Conservation (phyloP, 2,797 vertebrate species). For the Adelosebastes latens region DNA sequence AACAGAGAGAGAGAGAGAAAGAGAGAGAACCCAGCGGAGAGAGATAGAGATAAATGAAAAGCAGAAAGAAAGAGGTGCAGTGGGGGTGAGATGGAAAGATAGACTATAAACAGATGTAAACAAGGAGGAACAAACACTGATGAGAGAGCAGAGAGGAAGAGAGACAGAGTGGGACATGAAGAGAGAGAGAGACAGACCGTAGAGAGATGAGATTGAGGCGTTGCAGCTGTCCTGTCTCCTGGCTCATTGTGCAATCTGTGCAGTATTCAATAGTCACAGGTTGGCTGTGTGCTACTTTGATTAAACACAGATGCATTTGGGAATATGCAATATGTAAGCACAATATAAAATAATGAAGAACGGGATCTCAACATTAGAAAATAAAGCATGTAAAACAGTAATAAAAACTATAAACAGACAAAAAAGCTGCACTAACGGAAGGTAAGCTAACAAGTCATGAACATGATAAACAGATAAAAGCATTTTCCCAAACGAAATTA, state of each 20-base stretch:
- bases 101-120: conserved; percentile 15
- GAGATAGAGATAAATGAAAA: not conserved
- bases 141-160: not conserved
- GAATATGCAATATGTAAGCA: not conserved
- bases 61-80: not conserved
- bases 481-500: not conserved
- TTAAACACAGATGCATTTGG: not conserved
- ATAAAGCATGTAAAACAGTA: not conserved
- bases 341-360: not conserved
- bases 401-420: not conserved
- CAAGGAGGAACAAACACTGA: not conserved
- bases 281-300: not conserved
- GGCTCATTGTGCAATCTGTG: not conserved
- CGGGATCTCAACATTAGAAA: not conserved
- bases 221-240: not conserved
- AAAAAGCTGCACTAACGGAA: not conserved
- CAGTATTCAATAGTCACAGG: not conserved
- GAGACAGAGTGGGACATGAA: not conserved
- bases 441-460: not conserved
- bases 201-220: not conserved
- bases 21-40: not conserved
- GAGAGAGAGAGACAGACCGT: not conserved
- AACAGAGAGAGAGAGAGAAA: not conserved
- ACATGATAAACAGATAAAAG: not conserved
- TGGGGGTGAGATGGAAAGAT: not conserved